Evolutionary conservation across 2,888 invertebrate genomes (phyloP).

Genomic region (Molanna angustata): DNA sequence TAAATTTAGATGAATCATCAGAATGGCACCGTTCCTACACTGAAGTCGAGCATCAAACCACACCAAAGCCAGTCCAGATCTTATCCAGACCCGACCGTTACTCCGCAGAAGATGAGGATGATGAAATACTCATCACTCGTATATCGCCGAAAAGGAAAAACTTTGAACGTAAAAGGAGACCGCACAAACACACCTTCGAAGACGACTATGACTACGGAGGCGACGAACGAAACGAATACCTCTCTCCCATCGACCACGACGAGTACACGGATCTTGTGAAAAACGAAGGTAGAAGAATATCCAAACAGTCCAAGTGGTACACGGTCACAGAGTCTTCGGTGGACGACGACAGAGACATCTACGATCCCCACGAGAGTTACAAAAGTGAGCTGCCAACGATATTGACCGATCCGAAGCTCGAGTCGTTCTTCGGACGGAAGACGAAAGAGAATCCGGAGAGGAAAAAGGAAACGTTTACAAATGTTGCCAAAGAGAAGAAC

Average conservation of each 20-base stretch:
- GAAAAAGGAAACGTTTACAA: no score
- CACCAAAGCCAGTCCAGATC: not conserved
- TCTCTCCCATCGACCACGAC: constrained; percentile 16
- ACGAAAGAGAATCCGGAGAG: no score
- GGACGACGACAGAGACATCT: constrained; percentile 17
- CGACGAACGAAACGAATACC: constrained; percentile 12
- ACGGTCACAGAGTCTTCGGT: not conserved
- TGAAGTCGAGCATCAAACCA: not conserved
- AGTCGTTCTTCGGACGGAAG: not conserved
- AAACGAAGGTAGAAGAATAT: constrained; percentile 12
- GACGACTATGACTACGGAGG: constrained; percentile 6
- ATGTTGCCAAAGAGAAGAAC: not conserved
- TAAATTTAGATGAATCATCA: not conserved
- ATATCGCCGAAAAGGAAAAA: constrained; percentile 6
- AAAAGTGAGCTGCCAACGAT: not conserved
- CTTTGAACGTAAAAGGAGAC: not conserved
- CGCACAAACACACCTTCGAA: constrained; percentile 1
- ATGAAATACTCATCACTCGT: not conserved
- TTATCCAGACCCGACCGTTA: not conserved
- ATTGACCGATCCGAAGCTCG: no score
- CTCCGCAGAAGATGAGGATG: constrained; percentile 3
- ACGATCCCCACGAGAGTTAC: constrained; percentile 3
- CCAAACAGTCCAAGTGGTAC: constrained; percentile 16
- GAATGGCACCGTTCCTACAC: not conserved
- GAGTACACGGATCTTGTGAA: constrained; percentile 18